These are phyloP conservation scores for Chironomus riparius DNA, from an alignment of 2,888 invertebrate genomes.

Conservation along the genomic window DNA sequence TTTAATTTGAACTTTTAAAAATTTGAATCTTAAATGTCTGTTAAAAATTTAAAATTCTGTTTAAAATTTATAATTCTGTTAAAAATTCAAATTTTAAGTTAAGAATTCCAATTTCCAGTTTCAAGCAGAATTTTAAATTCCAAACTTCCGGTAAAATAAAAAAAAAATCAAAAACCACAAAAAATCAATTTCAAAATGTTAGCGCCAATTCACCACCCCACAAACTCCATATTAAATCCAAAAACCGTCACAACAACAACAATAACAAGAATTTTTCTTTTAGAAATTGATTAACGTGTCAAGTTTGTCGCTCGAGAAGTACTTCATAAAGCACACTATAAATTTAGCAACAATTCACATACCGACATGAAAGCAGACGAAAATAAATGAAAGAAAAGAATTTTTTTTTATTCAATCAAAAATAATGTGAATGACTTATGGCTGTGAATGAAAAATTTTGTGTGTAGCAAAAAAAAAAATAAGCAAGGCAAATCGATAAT, in stretches of 20 bases:
- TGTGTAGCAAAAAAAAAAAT: background rate
- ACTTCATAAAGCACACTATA: slow-evolving; percentile 5
- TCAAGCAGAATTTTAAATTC: background rate
- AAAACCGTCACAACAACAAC: background rate
- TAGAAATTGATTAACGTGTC: slow-evolving; percentile 7
- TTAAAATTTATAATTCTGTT: no score
- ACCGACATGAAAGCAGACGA: slow-evolving; percentile 2
- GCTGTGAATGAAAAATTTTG: background rate
- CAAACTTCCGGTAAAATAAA: background rate
- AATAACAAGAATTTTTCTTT: background rate
- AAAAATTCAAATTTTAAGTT: no score
- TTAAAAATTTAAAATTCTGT: background rate
- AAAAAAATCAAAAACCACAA: background rate
- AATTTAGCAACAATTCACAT: background rate
- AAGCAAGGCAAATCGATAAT: slow-evolving; percentile 18
- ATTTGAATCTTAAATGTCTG: background rate
- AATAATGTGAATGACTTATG: slow-evolving; percentile 17
- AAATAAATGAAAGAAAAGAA: background rate
- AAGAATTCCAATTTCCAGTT: no score
- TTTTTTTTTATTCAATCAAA: no score
- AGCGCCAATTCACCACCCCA: no score
- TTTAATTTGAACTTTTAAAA: no score
- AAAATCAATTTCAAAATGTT: background rate
- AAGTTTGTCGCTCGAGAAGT: background rate
- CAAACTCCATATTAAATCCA: no score